Base-by-base conservation (phyloP, 2,797 vertebrate genomes). In the Sandelia bainsii region DNA sequence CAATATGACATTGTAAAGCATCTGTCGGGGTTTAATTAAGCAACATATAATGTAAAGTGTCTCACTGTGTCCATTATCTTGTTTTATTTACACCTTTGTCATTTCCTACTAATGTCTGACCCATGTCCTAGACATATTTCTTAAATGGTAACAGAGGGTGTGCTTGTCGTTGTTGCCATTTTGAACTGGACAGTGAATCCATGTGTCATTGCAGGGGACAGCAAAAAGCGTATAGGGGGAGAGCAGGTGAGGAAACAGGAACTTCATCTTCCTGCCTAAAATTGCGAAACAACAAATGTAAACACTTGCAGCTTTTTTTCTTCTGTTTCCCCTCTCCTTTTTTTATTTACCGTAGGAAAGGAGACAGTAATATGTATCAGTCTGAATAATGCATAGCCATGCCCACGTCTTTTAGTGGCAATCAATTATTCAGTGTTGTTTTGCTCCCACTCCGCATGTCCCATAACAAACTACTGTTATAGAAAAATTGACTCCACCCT, bases 391-490 rank as follows among this genome's bases (percentile, higher is more conserved):
- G 66, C 79, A 89, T 79, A 61, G 45, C 53, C 58, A 25, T 73
- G 75, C 61, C 68, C 73, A 77, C 58, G 63, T 90, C 85, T 87
- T 90, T 93, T 85, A 84, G 71, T 58, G 63, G 52, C 69, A 75
- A 91, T 92, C 86, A 89, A 91, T 93, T 89, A 91, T 93, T 91
- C 65, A 91, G 64, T 82, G 79, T 81, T 88, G 80, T 88, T 84
- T 86, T 87, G 64, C 81, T 91, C 86, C 66, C 69, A 71, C 72
- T 86, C 87, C 62, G 61, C 75, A 59, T 86, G 87, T 91, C 90
- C 81, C 45, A 67, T 89, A 87, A 92, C 75, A 77, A 85, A 89
- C 81, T 79, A 84, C 81, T 84, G 67, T 86, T 81, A 87, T 44
- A 70, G 88, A 85, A 89, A 87, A 85, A 84, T 20, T 81, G 80